A percentile compares a stretch with the other conserved stretches of the same genome.
Evolutionary conservation across 1,140 invertebrate genomes (phyloP).

Genomic region (Augochlora pura): DNA sequence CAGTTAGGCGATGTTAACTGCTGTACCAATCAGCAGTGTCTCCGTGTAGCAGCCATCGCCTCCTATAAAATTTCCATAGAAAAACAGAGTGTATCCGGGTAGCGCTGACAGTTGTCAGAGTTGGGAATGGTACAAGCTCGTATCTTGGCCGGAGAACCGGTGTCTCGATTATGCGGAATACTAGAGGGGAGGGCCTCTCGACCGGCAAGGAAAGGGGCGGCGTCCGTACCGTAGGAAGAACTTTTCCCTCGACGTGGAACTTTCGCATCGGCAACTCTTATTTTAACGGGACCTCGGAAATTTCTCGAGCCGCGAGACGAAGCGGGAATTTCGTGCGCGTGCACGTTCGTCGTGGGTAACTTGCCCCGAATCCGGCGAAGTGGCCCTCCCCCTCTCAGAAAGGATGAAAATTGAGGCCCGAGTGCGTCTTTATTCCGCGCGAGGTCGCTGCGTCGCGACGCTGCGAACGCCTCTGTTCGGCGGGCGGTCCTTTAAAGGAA

Average conservation of each 20-base stretch:
- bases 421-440: neutral
- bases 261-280: constrained; percentile 43
- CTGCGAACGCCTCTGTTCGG: neutral
- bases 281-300: constrained; percentile 33
- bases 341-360: constrained; percentile 4
- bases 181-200: neutral
- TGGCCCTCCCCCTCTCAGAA: neutral
- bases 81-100: neutral
- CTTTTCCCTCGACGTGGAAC: constrained; percentile 10
- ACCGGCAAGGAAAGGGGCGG: neutral
- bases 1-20: no score
- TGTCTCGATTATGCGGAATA: constrained; percentile 39
- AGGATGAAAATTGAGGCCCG: neutral
- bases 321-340: constrained; percentile 27
- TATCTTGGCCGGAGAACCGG: neutral
- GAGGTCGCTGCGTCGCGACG: no score
- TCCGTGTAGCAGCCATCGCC: no score
- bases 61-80: neutral
- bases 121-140: constrained; percentile 14
- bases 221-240: neutral
- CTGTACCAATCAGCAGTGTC: no score
- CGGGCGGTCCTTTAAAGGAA: no score
- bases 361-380: constrained; percentile 20
- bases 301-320: constrained; percentile 13
- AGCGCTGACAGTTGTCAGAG: neutral